phyloP scores from a whole-genome alignment of 2,888 invertebrate species.

The Crioceris asparagi region DNA sequence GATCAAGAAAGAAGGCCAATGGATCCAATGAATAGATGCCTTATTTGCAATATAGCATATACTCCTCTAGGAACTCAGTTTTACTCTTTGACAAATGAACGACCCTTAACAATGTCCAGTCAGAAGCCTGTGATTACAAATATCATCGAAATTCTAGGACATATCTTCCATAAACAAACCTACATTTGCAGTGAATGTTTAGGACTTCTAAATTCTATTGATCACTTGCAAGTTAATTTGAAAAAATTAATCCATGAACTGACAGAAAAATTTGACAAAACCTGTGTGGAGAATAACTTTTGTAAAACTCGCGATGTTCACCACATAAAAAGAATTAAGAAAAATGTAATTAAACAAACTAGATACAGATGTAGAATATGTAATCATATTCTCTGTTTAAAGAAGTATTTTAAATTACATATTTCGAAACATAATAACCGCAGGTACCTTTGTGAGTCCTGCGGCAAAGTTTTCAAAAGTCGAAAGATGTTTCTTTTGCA shows the following conservation, averaged over 20 bases:
- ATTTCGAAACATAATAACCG: constrained; percentile 27
- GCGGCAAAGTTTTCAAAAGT: constrained; percentile 28
- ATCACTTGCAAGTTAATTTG: constrained; percentile 35
- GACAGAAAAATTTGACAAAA: constrained; percentile 27
- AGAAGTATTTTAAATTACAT: constrained; percentile 27
- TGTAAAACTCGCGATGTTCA: constrained; percentile 6
- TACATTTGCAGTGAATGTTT: constrained; percentile 36
- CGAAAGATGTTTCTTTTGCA: constrained; percentile 22
- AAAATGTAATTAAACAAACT: constrained; percentile 13
- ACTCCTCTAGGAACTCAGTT: constrained; percentile 32
- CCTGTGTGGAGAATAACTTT: constrained; percentile 21
- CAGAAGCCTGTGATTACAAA: constrained; percentile 32
- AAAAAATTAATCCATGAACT: constrained; percentile 29
- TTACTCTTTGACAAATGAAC: constrained; percentile 31
- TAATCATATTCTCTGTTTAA: constrained; percentile 27
- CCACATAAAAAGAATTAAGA: constrained; percentile 8
- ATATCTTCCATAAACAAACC: constrained; percentile 18
- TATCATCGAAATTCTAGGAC: constrained; percentile 27
- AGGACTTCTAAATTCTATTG: constrained; percentile 35
- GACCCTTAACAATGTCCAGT: constrained; percentile 34
- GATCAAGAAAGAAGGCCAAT: constrained; percentile 22
- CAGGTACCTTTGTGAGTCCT: constrained; percentile 31
- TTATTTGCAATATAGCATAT: constrained; percentile 33
- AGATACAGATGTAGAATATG: constrained; percentile 30
- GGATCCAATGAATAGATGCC: constrained; percentile 27